Conservation (phyloP, 2,113 vertebrate genomes). For the Tragelaphus scriptus region DNA sequence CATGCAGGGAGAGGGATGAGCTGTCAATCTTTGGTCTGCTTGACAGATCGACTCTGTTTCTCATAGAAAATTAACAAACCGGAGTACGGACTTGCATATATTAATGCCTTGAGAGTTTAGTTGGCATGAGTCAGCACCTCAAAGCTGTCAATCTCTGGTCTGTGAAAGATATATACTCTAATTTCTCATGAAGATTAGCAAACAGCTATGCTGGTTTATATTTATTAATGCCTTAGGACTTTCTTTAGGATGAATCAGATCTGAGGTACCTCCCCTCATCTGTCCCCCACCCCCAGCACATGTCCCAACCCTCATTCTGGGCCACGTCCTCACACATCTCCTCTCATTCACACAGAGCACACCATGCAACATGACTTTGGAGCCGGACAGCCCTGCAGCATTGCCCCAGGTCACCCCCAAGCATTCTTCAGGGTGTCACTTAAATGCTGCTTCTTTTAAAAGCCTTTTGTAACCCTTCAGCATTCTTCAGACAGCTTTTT, state of each 20-base stretch:
- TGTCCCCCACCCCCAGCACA: neutral
- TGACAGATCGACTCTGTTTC: constrained; percentile 44
- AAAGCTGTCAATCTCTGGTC: constrained; percentile 54
- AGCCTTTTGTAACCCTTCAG: neutral
- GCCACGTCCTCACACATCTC: neutral
- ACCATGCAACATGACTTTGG: neutral
- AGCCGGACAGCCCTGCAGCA: neutral
- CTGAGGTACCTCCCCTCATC: neutral
- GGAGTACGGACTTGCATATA: constrained; percentile 46
- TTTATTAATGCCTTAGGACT: constrained; percentile 32
- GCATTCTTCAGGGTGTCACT: neutral
- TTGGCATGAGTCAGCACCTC: constrained; percentile 66
- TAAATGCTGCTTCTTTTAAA: neutral
- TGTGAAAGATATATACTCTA: constrained; percentile 33
- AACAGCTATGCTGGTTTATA: constrained; percentile 1
- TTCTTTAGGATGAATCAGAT: neutral
- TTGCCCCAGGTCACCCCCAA: neutral
- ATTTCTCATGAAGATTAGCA: constrained; percentile 58
- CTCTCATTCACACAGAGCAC: neutral
- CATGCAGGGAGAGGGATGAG: neutral
- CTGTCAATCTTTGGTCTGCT: constrained; percentile 59
- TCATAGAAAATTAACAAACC: constrained; percentile 60
- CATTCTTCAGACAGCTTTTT: neutral
- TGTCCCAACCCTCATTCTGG: neutral
- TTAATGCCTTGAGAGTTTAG: constrained; percentile 53